Base-by-base conservation (phyloP, 2,888 invertebrate species). In the Bhutanitis thaidina region DNA sequence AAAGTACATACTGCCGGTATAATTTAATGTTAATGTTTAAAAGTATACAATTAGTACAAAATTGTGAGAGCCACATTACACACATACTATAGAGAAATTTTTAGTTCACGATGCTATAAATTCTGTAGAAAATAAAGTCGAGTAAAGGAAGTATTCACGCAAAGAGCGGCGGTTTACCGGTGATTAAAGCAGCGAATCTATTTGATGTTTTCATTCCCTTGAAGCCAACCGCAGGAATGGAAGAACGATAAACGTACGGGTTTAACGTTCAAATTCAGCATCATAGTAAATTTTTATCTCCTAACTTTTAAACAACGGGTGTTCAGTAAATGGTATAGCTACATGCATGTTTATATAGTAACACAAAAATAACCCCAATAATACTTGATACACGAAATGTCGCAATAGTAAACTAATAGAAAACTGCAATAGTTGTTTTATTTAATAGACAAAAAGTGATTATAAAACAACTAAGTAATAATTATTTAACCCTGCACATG, bases 171-270 rank as follows among this genome's bases (percentile, higher is more conserved):
- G 49, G 43, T 49, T 43, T 49, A 49, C 49, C 36, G 13, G 38
- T 38, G 49, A 49, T 49, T 49, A 49, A 49, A 43, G 32, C 20
- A 14, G 20, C 32, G 38, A 43, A 49, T 49, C 43, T 32, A 49
- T 49, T 49, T 49, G 49, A 49, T 49, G 43, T 49, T 43, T 43
- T 36, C 36, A 43, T 49, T 43, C 43, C 43, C 43, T 49, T 49
- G 5, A 43, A 32, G 32, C 32, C 38, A 20, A 27, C 43, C 38
- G 38, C 43, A 20, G 49, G 32, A 49, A 49, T 43, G 25, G n/a
- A 25, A 15, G 30, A 16, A 32, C 37, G 49, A 43, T 32, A 43
- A 49, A 38, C 43, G 49, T 36, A 32, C 20, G 30, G 29, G 2
- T 35, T 41, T 43, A 30, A 49, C 32, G 20, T 20, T 49, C 9